Base-by-base conservation (phyloP, 2,888 invertebrate genomes). In the Heliothis peltigera region DNA sequence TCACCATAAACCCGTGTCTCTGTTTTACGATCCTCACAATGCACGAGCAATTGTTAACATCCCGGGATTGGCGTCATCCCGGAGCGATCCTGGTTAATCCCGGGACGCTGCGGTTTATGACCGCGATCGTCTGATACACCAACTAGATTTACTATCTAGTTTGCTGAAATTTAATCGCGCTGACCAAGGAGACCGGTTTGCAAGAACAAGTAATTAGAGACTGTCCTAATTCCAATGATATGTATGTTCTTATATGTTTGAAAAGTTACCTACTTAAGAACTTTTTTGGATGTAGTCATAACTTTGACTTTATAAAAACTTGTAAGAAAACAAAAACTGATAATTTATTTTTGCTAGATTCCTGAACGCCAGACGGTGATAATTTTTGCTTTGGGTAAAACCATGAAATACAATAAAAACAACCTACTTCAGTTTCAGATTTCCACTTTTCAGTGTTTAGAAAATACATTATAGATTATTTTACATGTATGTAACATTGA, bases 21-120 rank as follows among this genome's bases (percentile, higher is more conserved):
- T 63, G 61, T 81, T 87, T 86, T 86, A 87, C 86, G 85, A 88
- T 75, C 77, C 70, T 73, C 83, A 79, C 87, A 85, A 83, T 81
- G 83, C 79, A 79, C 79, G 71, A 78, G 81, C 87, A 85, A 88
- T 87, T 86, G 86, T 80, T 85, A 87, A 86, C 86, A 81, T 84
- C 82, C 80, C 78, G 68, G 74, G 80, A 78, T 76, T 72, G 76
- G 62, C 75, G 75, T 77, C 59, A 79, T 77, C 75, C 77, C 75
- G 70, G 75, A 71, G 80, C 81, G 73, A 83, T 79, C 83, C 80
- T 62, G 64, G 77, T 70, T 89, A 89, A 87, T 88, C 87, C 83
- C 64, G 79, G 70, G 82, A 79, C 74, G 70, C 75, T 82, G 82
- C 76, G 80, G 80, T 89, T 89, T 90, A 88, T 83, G 84, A 85